These are phyloP conservation scores for Schmidtea mediterranea DNA, from an alignment of 1,140 invertebrate genomes.

Conservation along the genomic window DNA sequence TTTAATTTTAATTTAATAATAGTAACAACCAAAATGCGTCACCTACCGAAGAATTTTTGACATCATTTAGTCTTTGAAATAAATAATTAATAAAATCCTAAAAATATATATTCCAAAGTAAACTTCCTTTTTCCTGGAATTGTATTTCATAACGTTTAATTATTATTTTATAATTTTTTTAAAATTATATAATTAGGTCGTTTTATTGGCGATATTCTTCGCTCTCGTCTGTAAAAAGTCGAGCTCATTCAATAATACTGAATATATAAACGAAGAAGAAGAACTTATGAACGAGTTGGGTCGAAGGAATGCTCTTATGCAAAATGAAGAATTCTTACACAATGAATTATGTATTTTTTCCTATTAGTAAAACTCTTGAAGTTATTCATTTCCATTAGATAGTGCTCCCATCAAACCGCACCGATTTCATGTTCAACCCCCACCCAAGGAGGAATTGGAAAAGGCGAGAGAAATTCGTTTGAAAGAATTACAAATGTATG, in stretches of 20 bases:
- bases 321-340: conserved; percentile 19
- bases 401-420: too few relatives aligned
- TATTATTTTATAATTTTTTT: too few relatives aligned
- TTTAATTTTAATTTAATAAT: too few relatives aligned
- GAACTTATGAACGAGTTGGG: conserved; percentile 9
- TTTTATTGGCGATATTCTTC: conserved; percentile 29
- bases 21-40: too few relatives aligned
- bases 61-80: too few relatives aligned
- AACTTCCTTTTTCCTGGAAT: too few relatives aligned
- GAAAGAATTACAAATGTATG: conserved; percentile 29
- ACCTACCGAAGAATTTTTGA: too few relatives aligned
- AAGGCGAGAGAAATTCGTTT: conserved; percentile 21
- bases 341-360: neutral
- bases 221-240: conserved; percentile 29
- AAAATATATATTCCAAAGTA: too few relatives aligned
- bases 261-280: conserved; percentile 28
- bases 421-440: conserved; percentile 10
- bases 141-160: too few relatives aligned
- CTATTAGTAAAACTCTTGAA: neutral
- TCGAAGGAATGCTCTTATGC: conserved; percentile 7
- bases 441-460: conserved; percentile 21
- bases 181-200: too few relatives aligned
- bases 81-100: too few relatives aligned
- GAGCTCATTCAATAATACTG: conserved; percentile 27
- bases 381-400: conserved; percentile 7